Conservation (phyloP, 2,113 vertebrate genomes). For the Limnothrissa miodon region DNA sequence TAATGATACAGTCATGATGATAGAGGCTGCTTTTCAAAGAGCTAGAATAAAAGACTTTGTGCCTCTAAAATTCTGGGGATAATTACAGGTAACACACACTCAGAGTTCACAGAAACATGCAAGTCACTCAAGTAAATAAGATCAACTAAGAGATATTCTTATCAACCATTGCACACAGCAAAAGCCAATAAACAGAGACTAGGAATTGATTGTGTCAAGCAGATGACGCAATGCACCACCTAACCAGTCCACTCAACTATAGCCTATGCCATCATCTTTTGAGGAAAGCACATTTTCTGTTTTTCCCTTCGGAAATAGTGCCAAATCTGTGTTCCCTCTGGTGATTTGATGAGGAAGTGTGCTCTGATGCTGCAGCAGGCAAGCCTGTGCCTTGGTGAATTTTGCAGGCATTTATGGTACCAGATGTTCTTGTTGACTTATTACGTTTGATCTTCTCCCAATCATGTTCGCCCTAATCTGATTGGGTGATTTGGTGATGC, state of each 20-base stretch:
- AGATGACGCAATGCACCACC: background rate
- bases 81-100: background rate
- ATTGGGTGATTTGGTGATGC: conserved; percentile 3
- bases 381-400: background rate
- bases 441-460: conserved; percentile 10
- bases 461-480: conserved; percentile 11
- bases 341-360: background rate
- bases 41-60: too few relatives aligned
- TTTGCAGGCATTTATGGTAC: background rate
- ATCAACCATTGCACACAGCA: background rate
- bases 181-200: background rate
- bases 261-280: background rate
- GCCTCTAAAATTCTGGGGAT: background rate
- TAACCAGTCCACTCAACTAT: background rate
- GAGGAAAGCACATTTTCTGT: background rate
- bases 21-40: too few relatives aligned
- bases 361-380: background rate
- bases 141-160: background rate
- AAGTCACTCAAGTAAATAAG: background rate
- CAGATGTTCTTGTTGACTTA: conserved; percentile 14
- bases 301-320: background rate
- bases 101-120: background rate
- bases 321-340: background rate
- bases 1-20: too few relatives aligned
- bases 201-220: background rate